Evolutionary conservation across 1,140 invertebrate species (phyloP), one percentile per base, ranked within the genome.

Genomic region (Musca domestica): DNA sequence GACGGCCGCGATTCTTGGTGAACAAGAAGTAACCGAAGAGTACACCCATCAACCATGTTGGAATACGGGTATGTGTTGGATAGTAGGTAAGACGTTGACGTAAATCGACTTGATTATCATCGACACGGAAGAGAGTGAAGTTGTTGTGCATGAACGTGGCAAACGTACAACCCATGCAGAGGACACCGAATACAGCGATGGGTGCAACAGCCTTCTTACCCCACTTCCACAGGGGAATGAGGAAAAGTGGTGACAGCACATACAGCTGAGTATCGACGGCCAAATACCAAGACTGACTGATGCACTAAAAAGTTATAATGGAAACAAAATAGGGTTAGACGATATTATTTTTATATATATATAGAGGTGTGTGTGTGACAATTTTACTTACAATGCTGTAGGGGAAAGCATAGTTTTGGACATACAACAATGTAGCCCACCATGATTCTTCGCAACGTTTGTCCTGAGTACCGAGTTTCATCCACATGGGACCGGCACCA

Each of bases 221-320:
- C 85, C 87, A 89, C 70, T 85, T 87, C 86, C 87, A 89, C 48
- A 91, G 75, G 4, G 87, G 85, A 74, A 89, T 90, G 63, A 94
- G 86, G 71, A 95, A 85, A 19, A 93, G 81, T 0, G 92, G 90
- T 19, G 91, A 89, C 2, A 94, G 78, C 69, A 93, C 84, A 79
- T 93, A 94, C 66, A 95, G 84, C 78, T 95, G 93, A 51, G 93
- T 93, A 76, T 96, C 93, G 66, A 92, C 92, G 5, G 93, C 80
- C 63, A 96, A 83, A 74, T 95, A 96, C 94, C 94, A 96, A 0
- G 92, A 90, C 86, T 93, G 92, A 61, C 91, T 91, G 87, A 96
- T 92, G 76, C 94, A 95, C 92, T 94, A 22, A 19, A 65, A 34
- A 25, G 49, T 66, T 25, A n/a, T 46, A 49, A 19, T 20, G 4